phyloP scores from a whole-genome alignment of 2,113 vertebrate genomes.

The Chaetura pelagica region DNA sequence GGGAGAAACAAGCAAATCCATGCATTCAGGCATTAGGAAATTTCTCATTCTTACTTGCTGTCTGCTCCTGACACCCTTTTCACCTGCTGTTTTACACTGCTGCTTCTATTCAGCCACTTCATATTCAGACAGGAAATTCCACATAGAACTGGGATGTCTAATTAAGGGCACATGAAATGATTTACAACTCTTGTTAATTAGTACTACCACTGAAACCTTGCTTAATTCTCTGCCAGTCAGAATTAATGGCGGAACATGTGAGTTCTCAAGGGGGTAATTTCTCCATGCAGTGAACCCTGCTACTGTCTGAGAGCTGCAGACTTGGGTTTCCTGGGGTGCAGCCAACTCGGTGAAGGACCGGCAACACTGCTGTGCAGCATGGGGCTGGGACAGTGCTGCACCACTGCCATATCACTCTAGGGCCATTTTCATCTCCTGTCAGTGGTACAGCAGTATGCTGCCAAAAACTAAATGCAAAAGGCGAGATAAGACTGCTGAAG shows the following conservation, averaged over 20 bases:
- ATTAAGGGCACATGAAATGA: background rate
- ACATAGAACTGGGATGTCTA: background rate
- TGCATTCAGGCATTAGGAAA: background rate
- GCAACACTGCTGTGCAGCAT: rapidly evolving
- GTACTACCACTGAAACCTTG: background rate
- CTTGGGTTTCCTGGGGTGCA: background rate
- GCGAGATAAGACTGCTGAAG: rapidly evolving
- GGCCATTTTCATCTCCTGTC: background rate
- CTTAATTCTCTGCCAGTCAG: background rate
- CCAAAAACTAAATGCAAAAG: background rate
- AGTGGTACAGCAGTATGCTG: background rate
- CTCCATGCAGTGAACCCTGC: rapidly evolving
- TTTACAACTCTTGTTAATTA: background rate
- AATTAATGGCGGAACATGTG: background rate
- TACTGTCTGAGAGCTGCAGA: background rate
- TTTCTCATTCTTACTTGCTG: background rate
- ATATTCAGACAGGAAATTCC: slow-evolving; percentile 16
- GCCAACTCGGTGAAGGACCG: rapidly evolving
- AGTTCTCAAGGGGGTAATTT: background rate
- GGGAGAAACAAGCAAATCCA: background rate
- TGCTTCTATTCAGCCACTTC: background rate
- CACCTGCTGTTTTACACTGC: background rate
- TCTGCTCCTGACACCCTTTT: background rate
- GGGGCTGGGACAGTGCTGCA: background rate
- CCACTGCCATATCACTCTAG: background rate